These are phyloP conservation scores for Adoxophyes honmai DNA, from an alignment of 1,140 invertebrate genomes.

Conservation along the genomic window DNA sequence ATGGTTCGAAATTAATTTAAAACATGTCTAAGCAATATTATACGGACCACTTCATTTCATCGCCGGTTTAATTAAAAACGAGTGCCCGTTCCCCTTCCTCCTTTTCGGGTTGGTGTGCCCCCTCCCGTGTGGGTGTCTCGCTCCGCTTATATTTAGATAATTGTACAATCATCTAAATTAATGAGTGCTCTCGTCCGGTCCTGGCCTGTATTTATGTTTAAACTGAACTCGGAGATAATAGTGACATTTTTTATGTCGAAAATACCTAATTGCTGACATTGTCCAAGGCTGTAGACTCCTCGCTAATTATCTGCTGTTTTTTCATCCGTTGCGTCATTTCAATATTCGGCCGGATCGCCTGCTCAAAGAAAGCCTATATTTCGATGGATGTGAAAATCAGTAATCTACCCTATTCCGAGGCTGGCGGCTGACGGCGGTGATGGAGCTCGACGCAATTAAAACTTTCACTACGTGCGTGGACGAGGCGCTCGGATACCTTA, in stretches of 20 bases:
- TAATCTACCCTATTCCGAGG: not conserved
- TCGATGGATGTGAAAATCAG: not conserved
- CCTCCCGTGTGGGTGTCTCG: slow-evolving; percentile 65
- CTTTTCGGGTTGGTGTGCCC: slow-evolving; percentile 68
- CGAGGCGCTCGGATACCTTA: slow-evolving; percentile 62
- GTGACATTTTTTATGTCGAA: slow-evolving; percentile 58
- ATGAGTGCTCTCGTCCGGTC: slow-evolving; percentile 71
- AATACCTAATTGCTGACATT: slow-evolving; percentile 28
- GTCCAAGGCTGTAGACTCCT: slow-evolving; percentile 6
- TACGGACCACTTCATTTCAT: slow-evolving; percentile 75
- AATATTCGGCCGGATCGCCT: not conserved
- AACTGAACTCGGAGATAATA: slow-evolving; percentile 42
- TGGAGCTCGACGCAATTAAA: slow-evolving; percentile 75
- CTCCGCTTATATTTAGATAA: slow-evolving; percentile 77
- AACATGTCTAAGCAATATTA: slow-evolving; percentile 76
- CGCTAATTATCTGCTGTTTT: slow-evolving; percentile 8
- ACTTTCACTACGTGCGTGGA: slow-evolving; percentile 74
- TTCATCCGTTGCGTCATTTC: not conserved
- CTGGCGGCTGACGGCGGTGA: slow-evolving; percentile 65
- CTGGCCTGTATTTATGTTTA: slow-evolving; percentile 65
- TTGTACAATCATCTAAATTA: slow-evolving; percentile 78
- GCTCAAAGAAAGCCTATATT: not conserved
- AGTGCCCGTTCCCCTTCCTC: slow-evolving; percentile 67
- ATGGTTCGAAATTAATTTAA: slow-evolving; percentile 64
- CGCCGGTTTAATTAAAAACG: slow-evolving; percentile 76